Evolutionary conservation across 2,113 vertebrate species (phyloP), one percentile per base, ranked within the genome.

Genomic region (Sitta europaea): DNA sequence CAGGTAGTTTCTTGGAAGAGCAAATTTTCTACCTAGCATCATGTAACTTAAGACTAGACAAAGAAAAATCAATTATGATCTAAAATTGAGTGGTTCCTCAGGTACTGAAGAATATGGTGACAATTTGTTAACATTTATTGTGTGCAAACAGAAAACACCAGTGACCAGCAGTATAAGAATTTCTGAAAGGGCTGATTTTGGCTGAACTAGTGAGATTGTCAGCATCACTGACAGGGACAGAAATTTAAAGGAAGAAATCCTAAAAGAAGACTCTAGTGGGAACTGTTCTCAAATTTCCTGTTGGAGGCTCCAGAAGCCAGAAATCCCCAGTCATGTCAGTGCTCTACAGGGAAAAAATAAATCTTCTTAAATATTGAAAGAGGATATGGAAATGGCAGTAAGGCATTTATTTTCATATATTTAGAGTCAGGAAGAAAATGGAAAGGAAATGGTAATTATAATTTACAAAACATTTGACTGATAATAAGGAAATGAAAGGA

Each of bases 401-500:
- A 90, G 33, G 31, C 33, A 77, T 74, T 94, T 62, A 66, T 95
- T 90, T 89, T 77, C 47, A 86, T 50, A 17, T 50, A 94, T 90
- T 70, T 88, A 83, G 59, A 90, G 28, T 47, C 59, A 67, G 55
- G 29, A 55, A 93, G 55, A 77, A 94, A 92, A 87, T 22, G 14
- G 55, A 86, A 91, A 66, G 79, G 75, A 96, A 94, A 81, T 50
- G 5, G 31, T 22, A 94, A 89, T 67, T 92, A 74, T 25, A 65
- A 93, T 85, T 93, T 91, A 59, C 22, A 84, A 94, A 91, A 87
- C 16, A 48, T 40, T 67, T 67, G 73, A 84, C 59, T 80, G 48
- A 81, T 89, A 92, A 84, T 48, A 31, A 75, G 63, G 68, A 96
- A 89, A 70, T 67, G 31, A 92, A 86, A 7, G n/a, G n/a, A 92